Evolutionary conservation across 1,140 invertebrate species (phyloP), one percentile per base, ranked within the genome.

Genomic region (Procambarus clarkii): DNA sequence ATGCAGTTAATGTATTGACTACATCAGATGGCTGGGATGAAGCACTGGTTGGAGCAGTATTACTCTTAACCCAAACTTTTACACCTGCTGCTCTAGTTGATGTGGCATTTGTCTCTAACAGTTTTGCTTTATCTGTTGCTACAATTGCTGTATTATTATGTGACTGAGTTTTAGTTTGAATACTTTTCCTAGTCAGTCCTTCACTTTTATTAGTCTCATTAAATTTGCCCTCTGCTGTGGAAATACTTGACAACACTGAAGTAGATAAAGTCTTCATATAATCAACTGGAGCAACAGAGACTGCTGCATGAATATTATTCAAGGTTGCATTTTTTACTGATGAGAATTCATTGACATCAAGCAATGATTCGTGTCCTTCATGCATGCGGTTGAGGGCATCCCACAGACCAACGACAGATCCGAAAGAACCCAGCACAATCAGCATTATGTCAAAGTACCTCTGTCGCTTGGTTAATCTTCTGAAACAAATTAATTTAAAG

Each of bases 391-490:
- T 85, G 81, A 94, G 54, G 15, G 93, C 91, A 82, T 94, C 93
- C 82, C 91, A 92, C 24, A 93, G 90, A 48, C 93, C 93, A 50
- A 93, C 79, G 8, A 94, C 93, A 92, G 94, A 94, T 92, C 95
- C 95, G 60, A 94, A 45, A 81, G 94, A 84, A 46, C 95, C 95
- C 24, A 94, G 77, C 11, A 93, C 85, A 54, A 95, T 94, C 13
- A 95, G 89, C 46, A 94, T 91, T 87, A 94, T 93, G 87, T 95
- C 94, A 80, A 94, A 93, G 24, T 94, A 86, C 11, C 93, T 91
- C 90, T 95, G 93, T n/a, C 91, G 92, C 80, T 93, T 93, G 50
- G 94, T 93, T 44, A 95, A 50, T 80, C 86, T 79, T 24, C 91
- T 91, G 88, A 21, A 86, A 88, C 8, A 54, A 34, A 34, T 34